phyloP scores from a whole-genome alignment of 2,797 vertebrate species.

The Champsocephalus gunnari region DNA sequence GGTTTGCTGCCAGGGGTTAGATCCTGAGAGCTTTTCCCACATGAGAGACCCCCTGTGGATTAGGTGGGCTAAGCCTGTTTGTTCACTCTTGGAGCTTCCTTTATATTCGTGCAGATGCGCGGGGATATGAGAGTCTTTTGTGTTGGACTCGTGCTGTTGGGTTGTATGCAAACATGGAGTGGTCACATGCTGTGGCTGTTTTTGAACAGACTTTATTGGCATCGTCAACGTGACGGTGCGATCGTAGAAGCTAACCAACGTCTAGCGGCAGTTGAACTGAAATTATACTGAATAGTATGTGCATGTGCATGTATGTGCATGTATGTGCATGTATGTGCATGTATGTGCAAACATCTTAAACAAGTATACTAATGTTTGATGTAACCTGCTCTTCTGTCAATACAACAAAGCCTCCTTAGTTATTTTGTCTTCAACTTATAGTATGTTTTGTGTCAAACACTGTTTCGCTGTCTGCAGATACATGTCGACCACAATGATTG shows the following conservation, averaged over 20 bases:
- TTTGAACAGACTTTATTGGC: conserved; percentile 12
- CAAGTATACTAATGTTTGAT: too few species aligned
- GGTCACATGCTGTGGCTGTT: conserved; percentile 10
- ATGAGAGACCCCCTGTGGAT: not conserved
- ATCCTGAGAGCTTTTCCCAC: conserved; percentile 6
- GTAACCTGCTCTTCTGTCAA: too few species aligned
- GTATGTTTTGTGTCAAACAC: too few species aligned
- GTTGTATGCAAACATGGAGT: conserved; percentile 34
- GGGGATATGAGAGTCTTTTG: too few species aligned
- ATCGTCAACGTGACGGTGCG: not conserved
- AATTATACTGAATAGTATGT: too few species aligned
- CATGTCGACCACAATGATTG: not conserved
- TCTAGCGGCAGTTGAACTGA: not conserved
- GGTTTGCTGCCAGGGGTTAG: conserved; percentile 47
- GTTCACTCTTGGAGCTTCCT: not conserved
- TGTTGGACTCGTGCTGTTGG: not conserved
- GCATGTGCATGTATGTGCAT: too few species aligned
- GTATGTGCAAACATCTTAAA: too few species aligned
- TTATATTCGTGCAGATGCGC: too few species aligned
- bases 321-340: too few species aligned
- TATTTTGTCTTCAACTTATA: too few species aligned
- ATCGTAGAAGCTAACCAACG: not conserved
- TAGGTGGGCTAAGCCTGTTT: not conserved
- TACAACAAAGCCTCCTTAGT: too few species aligned
- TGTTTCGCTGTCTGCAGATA: not conserved